Evolutionary conservation across 2,797 vertebrate species (phyloP).

Genomic region (Geotrypetes seraphini): DNA sequence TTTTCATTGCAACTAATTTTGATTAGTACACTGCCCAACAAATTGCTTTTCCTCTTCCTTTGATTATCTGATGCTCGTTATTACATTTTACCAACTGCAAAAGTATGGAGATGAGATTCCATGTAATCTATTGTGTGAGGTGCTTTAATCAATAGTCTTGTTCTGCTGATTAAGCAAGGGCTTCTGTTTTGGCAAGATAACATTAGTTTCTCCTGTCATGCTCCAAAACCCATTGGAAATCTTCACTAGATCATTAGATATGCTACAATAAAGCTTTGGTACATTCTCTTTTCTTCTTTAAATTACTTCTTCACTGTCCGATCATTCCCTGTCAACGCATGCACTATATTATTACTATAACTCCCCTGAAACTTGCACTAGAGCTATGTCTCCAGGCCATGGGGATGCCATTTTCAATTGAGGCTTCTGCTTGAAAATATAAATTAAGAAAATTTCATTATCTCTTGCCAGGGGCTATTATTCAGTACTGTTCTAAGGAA

Average conservation of each 20-base stretch:
- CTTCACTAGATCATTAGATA: constrained; percentile 83
- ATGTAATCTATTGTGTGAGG: constrained; percentile 64
- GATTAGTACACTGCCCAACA: constrained; percentile 37
- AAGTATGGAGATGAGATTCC: constrained; percentile 60
- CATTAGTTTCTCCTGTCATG: constrained; percentile 76
- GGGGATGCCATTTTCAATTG: constrained; percentile 59
- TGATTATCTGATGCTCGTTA: constrained; percentile 50
- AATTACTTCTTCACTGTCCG: constrained; percentile 68
- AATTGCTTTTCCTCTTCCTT: constrained; percentile 41
- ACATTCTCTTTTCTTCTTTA: constrained; percentile 56
- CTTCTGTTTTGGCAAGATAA: constrained; percentile 76
- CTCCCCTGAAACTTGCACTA: constrained; percentile 58
- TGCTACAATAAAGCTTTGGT: constrained; percentile 66
- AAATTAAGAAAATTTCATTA: constrained; percentile 80
- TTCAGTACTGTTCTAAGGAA: constrained; percentile 62
- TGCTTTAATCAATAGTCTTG: constrained; percentile 78
- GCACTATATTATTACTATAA: constrained; percentile 52
- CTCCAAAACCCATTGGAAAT: constrained; percentile 67
- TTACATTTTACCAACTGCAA: constrained; percentile 46
- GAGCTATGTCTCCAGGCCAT: constrained; percentile 54
- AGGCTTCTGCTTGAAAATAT: constrained; percentile 62
- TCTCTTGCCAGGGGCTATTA: constrained; percentile 67
- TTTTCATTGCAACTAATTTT: constrained; percentile 38
- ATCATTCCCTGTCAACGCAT: constrained; percentile 50
- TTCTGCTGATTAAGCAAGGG: constrained; percentile 79